A percentile compares a stretch with the other conserved stretches of the same genome.
These are phyloP conservation scores for Sphaerophoria rueppellii DNA, from an alignment of 2,888 invertebrate genomes.

Conservation along the genomic window DNA sequence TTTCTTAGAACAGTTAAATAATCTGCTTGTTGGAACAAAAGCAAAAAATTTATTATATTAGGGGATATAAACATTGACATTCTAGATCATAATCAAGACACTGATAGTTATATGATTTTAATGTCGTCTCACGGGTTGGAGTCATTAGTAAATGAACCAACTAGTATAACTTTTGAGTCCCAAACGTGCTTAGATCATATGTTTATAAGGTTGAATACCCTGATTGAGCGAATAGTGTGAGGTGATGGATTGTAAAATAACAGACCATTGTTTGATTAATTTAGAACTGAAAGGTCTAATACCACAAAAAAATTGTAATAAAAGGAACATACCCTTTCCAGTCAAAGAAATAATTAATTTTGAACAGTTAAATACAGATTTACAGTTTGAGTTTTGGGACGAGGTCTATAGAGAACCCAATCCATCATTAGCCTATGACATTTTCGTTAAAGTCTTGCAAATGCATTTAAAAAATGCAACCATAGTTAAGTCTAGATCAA, in stretches of 20 bases:
- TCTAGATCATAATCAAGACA: too few relatives aligned
- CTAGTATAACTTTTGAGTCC: neutral
- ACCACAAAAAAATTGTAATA: neutral
- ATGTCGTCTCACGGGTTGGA: neutral
- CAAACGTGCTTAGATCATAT: too few relatives aligned
- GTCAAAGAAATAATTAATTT: too few relatives aligned
- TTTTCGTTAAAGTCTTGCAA: neutral
- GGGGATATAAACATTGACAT: neutral
- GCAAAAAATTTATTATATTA: neutral
- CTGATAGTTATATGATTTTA: too few relatives aligned
- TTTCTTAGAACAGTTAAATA: neutral
- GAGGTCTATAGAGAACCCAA: neutral
- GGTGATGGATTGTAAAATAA: too few relatives aligned
- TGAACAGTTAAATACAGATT: neutral
- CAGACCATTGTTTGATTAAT: neutral
- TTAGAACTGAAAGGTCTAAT: neutral
- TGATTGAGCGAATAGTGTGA: too few relatives aligned
- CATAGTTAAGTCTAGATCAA: neutral
- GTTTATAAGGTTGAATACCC: too few relatives aligned
- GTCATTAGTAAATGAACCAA: neutral
- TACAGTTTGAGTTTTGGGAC: neutral
- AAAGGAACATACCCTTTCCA: too few relatives aligned
- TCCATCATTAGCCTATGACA: neutral
- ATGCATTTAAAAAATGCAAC: neutral
- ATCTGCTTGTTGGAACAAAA: neutral